Evolutionary conservation across 2,797 vertebrate species (phyloP).

Genomic region (Agapornis canus): DNA sequence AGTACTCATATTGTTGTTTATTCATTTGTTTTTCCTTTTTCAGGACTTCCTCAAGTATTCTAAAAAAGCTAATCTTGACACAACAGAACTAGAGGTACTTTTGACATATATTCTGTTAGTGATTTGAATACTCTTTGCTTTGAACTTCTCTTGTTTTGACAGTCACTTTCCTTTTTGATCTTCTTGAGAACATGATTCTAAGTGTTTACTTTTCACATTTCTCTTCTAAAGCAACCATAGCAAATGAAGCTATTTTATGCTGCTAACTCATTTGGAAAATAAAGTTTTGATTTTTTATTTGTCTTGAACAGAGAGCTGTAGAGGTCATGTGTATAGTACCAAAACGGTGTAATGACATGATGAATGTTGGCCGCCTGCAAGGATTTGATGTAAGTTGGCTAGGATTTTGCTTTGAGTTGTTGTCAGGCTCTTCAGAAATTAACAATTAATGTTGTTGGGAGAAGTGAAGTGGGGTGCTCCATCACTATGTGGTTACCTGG

Average conservation of each 20-base stretch:
- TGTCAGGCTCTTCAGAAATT: background rate
- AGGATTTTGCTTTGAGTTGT: background rate
- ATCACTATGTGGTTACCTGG: background rate
- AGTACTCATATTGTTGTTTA: background rate
- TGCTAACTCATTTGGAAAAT: background rate
- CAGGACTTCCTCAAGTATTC: slow-evolving; percentile 97
- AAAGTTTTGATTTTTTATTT: slow-evolving; percentile 26
- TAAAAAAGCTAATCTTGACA: slow-evolving; percentile 93
- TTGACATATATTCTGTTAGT: background rate
- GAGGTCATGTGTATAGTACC: slow-evolving; percentile 98
- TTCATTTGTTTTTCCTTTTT: background rate
- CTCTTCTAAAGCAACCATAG: background rate
- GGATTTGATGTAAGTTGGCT: slow-evolving; percentile 92
- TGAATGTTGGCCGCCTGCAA: slow-evolving; percentile 97
- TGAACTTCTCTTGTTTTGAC: background rate
- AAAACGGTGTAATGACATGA: slow-evolving; percentile 98
- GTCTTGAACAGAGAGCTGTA: slow-evolving; percentile 87
- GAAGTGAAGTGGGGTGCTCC: background rate
- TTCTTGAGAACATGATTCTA: background rate
- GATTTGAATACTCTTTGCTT: background rate
- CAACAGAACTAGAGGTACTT: slow-evolving; percentile 90
- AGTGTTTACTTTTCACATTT: background rate
- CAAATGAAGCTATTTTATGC: background rate
- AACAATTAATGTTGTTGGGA: background rate
- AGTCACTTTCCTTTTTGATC: background rate